Conservation (phyloP, 2,113 vertebrate species). For the Brachypodius melanocephalos region DNA sequence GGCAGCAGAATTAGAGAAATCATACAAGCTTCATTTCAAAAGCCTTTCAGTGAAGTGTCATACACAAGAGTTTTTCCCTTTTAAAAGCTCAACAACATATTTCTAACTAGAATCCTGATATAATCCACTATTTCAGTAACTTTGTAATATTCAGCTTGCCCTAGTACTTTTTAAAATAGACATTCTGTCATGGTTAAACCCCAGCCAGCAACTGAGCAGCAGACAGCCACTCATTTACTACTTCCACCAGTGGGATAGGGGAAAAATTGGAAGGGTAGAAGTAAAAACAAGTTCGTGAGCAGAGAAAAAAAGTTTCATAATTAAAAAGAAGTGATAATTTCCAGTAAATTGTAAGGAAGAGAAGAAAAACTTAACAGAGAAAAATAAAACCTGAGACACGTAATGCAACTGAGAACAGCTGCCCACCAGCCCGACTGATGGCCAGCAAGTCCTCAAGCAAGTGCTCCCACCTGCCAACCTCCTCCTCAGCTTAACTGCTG, state of each 20-base stretch:
- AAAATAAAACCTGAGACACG: not conserved
- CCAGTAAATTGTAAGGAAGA: not conserved
- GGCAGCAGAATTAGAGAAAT: not conserved
- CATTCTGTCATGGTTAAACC: not conserved
- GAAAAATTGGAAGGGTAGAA: not conserved
- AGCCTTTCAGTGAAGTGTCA: not conserved
- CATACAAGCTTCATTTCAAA: not conserved
- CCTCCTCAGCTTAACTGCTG: not conserved
- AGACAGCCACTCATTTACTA: not conserved
- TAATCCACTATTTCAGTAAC: not conserved
- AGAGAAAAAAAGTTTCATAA: not conserved
- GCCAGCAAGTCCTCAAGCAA: not conserved
- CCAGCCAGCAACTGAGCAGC: not conserved
- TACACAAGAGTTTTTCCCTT: not conserved
- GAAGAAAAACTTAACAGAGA: not conserved
- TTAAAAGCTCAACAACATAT: not conserved
- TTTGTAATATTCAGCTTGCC: not conserved
- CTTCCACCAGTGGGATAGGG: not conserved
- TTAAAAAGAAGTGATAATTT: not conserved
- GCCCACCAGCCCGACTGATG: rapidly evolving
- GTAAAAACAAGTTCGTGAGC: not conserved
- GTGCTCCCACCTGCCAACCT: not conserved
- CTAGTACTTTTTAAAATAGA: not conserved
- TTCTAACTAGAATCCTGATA: not conserved
- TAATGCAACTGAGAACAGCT: not conserved